Evolutionary conservation across 1,140 invertebrate genomes (phyloP), one percentile per base, ranked within the genome.

Genomic region (Drosophila suzukii): DNA sequence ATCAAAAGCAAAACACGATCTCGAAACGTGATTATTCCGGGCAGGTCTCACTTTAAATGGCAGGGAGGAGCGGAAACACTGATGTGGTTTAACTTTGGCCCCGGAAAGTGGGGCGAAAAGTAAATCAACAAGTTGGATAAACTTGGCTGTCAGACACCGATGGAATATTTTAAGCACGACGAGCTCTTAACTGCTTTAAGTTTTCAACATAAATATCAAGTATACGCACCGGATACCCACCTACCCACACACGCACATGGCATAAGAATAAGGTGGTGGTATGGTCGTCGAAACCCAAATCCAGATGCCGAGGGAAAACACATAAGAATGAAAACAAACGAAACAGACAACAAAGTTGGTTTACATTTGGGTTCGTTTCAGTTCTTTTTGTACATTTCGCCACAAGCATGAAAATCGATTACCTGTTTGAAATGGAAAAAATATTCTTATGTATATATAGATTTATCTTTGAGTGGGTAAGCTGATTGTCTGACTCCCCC

Each of bases 381-480:
- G 46, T 71, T 75, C 56, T 84, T 84, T 84, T 88, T 82, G 83
- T 86, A 78, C 75, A 73, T 83, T 80, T 88, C 54, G 84, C 83
- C 83, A 88, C 86, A 88, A 88, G 83, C 83, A 88, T 83, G 79
- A 80, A 88, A 88, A 88, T 88, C 83, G 83, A 88, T 88, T 88
- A 88, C 84, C 84, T 88, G 81, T 89, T 71, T 71, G 60, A 89
- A 88, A 88, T 88, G 84, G 84, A 89, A 88, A 77, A 88, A 74
- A 77, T 77, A 73, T 57, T 59, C 72, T 59, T 74, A 49, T 32
- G 30, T 30, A 58, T 58, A 27, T 47, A 65, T 65, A 72, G 44
- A 50, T 50, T 54, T 77, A 46, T 77, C 47, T 68, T 49, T 41
- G 74, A 55, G 68, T 54, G 55, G 17, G 59, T 56, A 85, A 85